phyloP scores from a whole-genome alignment of 2,113 vertebrate genomes.

The Crotophaga sulcirostris region DNA sequence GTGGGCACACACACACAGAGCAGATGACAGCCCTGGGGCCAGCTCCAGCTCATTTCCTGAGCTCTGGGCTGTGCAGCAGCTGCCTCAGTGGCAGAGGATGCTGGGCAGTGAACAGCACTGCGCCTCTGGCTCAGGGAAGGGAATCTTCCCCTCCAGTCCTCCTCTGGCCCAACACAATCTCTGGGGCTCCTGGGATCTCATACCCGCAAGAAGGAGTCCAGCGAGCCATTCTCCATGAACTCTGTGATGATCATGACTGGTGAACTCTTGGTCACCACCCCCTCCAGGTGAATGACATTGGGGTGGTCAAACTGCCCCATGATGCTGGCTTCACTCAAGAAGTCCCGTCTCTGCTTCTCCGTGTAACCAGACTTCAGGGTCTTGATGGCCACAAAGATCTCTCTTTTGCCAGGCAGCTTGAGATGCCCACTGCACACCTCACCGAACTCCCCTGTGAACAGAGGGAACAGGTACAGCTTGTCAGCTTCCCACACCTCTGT shows the following conservation, averaged over 20 bases:
- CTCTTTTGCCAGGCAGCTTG: constrained; percentile 91
- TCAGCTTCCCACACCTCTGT: neutral
- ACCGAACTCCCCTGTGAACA: constrained; percentile 88
- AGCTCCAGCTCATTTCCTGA: neutral
- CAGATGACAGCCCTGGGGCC: neutral
- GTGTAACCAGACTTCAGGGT: constrained; percentile 96
- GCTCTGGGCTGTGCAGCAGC: neutral
- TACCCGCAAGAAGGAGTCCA: constrained; percentile 96
- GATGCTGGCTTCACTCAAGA: constrained; percentile 96
- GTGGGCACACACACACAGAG: fast-evolving
- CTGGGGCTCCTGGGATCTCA: neutral
- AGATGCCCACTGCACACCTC: constrained; percentile 97
- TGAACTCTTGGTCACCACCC: constrained; percentile 93
- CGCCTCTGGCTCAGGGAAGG: neutral
- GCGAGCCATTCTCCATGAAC: constrained; percentile 97
- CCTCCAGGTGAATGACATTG: constrained; percentile 95
- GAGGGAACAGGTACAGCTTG: neutral
- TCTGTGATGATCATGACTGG: constrained; percentile 97
- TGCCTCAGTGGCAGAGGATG: neutral
- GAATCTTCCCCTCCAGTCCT: neutral
- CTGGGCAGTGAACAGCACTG: neutral
- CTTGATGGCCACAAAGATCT: constrained; percentile 98
- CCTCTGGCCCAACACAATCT: neutral
- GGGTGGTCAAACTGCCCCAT: constrained; percentile 98
- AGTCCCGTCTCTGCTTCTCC: constrained; percentile 94